Evolutionary conservation across 2,113 vertebrate genomes (phyloP).

Genomic region (Laterallus jamaicensis): DNA sequence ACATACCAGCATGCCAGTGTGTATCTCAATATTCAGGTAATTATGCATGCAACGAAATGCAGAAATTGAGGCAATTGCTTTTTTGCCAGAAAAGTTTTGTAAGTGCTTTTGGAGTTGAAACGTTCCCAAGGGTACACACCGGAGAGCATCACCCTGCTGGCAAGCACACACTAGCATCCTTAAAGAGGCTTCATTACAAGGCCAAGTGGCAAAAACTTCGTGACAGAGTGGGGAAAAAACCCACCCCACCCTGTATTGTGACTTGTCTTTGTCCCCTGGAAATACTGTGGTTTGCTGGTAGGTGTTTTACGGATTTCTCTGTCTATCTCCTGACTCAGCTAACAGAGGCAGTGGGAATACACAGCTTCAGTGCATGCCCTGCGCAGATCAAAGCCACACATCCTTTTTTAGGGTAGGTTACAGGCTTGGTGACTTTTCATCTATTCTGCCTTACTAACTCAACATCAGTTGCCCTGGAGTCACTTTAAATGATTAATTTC

Average conservation of each 20-base stretch:
- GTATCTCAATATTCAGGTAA: neutral
- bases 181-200: neutral
- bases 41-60: neutral
- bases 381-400: rapidly evolving
- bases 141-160: neutral
- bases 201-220: neutral
- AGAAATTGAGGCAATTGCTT: neutral
- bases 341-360: neutral
- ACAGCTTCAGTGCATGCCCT: rapidly evolving
- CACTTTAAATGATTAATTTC: neutral
- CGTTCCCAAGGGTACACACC: rapidly evolving
- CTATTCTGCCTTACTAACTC: neutral
- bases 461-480: neutral
- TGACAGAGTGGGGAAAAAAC: neutral
- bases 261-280: neutral
- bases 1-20: rapidly evolving
- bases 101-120: rapidly evolving
- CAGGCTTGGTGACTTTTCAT: rapidly evolving
- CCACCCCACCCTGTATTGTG: rapidly evolving
- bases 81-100: neutral
- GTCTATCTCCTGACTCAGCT: neutral
- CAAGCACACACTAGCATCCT: neutral
- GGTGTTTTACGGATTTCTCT: neutral
- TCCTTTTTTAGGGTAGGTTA: neutral
- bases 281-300: neutral